These are phyloP conservation scores for Chionoecetes opilio DNA, from an alignment of 1,140 invertebrate genomes.

Conservation along the genomic window DNA sequence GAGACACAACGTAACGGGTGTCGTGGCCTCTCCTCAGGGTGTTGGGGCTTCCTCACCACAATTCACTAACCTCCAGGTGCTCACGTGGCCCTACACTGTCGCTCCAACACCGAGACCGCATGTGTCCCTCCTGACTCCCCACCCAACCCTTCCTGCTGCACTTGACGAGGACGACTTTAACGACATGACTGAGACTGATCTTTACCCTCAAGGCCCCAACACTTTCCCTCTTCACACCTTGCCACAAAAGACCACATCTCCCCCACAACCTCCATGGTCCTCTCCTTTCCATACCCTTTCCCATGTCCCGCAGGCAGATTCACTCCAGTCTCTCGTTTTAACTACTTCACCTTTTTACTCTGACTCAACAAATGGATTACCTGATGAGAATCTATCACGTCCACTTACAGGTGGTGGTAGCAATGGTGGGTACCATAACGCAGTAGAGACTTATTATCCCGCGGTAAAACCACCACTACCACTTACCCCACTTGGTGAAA, in stretches of 20 bases:
- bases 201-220: background rate
- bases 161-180: background rate
- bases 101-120: constrained; percentile 22
- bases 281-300: no score
- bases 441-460: no score
- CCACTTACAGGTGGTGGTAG: no score
- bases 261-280: background rate
- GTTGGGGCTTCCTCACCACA: background rate
- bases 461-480: no score
- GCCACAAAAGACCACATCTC: background rate
- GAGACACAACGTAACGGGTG: background rate
- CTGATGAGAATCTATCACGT: no score
- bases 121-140: background rate
- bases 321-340: no score
- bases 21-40: background rate
- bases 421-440: no score
- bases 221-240: background rate
- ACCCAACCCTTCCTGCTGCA: background rate
- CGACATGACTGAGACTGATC: background rate
- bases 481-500: no score
- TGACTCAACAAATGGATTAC: no score
- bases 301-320: no score
- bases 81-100: constrained; percentile 68
- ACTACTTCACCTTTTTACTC: no score
- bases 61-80: constrained; percentile 44